A percentile compares a stretch with the other conserved stretches of the same genome.
Evolutionary conservation across 2,797 vertebrate species (phyloP).

Genomic region (Meriones psammophilus): DNA sequence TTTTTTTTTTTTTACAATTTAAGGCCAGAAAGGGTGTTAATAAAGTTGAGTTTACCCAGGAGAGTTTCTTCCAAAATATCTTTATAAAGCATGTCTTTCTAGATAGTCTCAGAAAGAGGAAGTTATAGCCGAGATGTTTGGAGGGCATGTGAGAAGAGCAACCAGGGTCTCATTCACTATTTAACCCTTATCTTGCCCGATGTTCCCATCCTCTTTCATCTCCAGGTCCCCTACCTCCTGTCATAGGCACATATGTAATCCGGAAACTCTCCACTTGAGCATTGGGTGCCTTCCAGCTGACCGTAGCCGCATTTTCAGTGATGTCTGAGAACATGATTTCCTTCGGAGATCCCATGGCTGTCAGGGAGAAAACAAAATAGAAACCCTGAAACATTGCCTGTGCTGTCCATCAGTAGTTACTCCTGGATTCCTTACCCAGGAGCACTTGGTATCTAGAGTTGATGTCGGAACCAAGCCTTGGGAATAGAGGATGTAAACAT

Average conservation of each 20-base stretch:
- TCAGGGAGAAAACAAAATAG: conserved; percentile 73
- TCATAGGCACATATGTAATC: conserved; percentile 92
- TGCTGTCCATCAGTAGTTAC: background rate
- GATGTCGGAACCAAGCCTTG: background rate
- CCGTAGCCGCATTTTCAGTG: conserved; percentile 93
- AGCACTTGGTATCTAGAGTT: background rate
- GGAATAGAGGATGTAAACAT: background rate
- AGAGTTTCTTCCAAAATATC: background rate
- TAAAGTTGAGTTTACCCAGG: background rate
- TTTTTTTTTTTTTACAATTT: background rate
- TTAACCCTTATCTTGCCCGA: background rate
- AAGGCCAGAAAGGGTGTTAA: background rate
- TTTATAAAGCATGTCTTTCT: background rate
- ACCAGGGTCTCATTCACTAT: background rate
- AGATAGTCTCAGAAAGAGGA: background rate
- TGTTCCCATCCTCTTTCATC: rapidly evolving
- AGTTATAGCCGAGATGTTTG: background rate
- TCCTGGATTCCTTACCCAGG: background rate
- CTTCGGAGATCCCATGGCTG: conserved; percentile 94
- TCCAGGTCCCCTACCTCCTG: conserved; percentile 91
- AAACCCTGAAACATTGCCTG: conserved; percentile 7
- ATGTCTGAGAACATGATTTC: conserved; percentile 95
- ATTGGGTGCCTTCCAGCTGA: conserved; percentile 93
- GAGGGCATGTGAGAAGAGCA: background rate
- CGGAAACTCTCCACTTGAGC: conserved; percentile 93